Base-by-base conservation (phyloP, 2,113 vertebrate species). In the Megaleporinus macrocephalus region DNA sequence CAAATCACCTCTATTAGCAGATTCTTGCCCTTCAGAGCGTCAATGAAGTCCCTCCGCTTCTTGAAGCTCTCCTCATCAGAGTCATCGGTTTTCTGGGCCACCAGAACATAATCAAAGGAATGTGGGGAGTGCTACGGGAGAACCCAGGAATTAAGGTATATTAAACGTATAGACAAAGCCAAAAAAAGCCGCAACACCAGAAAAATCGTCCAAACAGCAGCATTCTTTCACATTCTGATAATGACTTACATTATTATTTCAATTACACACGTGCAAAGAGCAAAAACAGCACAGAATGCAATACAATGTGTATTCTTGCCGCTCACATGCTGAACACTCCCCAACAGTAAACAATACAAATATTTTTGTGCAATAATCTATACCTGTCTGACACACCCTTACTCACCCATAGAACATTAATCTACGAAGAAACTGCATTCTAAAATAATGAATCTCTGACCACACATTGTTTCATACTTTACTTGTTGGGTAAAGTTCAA, bases 51-150 rank as follows among this genome's bases (percentile, higher is more conserved):
- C 1, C 3, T 86, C 87, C 92, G 95, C 88, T 92, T 95, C 27
- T 5, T 59, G 76, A 71, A 83, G 5, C 20, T 4, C 5, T 87
- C 80, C 33, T 87, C 88, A 26, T 73, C 80, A 20, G 73, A 65
- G 4, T 89, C 73, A 0, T 63, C 84, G 0, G 27, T 81, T 75
- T 94, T 87, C 0, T 68, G 73, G 62, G 93, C 95, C 26, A 98
- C 97, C 12, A 98, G 91, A 70, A 98, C 87, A 0, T 93, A 97
- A 86, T 98, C 97, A 83, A 95, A 96, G 0, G 88, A 87, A 3
- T 90, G 82, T 20, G 90, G 89, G 7, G 88, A 89, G 6, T 90
- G 83, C 92, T 93, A 85, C 29, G 44, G 20, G 36, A 26, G 47
- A 74, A 41, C 77, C 47, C 16, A 57, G 13, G 5, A 41, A 33